Evolutionary conservation across 2,113 vertebrate genomes (phyloP).

Genomic region (Equus quagga): DNA sequence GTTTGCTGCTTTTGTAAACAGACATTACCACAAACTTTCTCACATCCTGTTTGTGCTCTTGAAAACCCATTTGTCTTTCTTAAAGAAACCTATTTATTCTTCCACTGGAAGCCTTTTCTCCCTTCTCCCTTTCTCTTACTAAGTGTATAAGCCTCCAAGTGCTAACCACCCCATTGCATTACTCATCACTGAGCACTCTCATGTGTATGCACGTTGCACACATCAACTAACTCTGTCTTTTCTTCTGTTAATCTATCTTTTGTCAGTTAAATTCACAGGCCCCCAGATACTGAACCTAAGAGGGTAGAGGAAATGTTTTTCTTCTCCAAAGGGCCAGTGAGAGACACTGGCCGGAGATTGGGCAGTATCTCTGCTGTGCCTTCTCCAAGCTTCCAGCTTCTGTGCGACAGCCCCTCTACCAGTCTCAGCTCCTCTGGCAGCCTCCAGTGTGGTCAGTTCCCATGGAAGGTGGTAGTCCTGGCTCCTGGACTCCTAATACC

Average conservation of each 20-base stretch:
- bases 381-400: not conserved
- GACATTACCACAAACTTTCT: not conserved
- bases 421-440: not conserved
- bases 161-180: too few species aligned
- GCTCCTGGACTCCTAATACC: not conserved
- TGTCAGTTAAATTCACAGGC: not conserved
- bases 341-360: not conserved
- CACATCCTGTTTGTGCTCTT: not conserved
- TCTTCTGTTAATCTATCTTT: not conserved
- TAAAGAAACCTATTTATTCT: too few species aligned
- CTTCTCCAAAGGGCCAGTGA: not conserved
- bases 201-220: not conserved
- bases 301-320: not conserved
- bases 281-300: not conserved
- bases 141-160: too few species aligned
- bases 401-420: not conserved
- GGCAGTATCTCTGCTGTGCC: not conserved
- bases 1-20: too few species aligned
- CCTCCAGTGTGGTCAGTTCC: too few species aligned
- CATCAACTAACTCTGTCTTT: not conserved
- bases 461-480: fast-evolving
- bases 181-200: too few species aligned
- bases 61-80: too few species aligned
- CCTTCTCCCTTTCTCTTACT: too few species aligned
- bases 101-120: too few species aligned